These are phyloP conservation scores for Sebastes reedi DNA, from an alignment of 2,797 vertebrate species.

Conservation along the genomic window DNA sequence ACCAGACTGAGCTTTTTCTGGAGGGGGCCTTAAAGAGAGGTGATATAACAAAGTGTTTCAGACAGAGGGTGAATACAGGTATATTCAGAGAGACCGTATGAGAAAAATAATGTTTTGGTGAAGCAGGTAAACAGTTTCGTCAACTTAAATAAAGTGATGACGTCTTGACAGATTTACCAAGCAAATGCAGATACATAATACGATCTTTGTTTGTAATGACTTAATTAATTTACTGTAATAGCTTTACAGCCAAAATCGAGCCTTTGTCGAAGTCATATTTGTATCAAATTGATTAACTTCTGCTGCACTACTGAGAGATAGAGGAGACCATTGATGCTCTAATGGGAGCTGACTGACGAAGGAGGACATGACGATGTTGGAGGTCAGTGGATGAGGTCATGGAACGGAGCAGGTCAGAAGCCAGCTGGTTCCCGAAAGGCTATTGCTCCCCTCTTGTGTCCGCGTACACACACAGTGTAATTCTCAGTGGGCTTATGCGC, in stretches of 20 bases:
- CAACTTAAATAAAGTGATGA: no score
- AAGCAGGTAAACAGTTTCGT: no score
- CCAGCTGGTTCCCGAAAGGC: conserved; percentile 65
- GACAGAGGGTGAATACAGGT: no score
- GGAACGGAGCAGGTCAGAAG: conserved; percentile 67
- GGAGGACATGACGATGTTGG: conserved; percentile 9
- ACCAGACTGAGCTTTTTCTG: no score
- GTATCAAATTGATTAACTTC: not conserved
- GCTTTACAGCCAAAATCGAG: not conserved
- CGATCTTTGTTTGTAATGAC: no score
- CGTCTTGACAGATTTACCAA: no score
- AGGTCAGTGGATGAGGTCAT: conserved; percentile 45
- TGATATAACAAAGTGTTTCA: no score
- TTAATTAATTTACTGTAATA: no score
- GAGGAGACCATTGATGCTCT: not conserved
- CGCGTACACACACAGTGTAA: conserved; percentile 38
- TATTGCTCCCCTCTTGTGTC: conserved; percentile 58
- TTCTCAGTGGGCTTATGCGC: conserved; percentile 30
- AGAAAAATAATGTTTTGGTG: no score
- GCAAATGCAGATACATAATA: no score
- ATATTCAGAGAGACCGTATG: no score
- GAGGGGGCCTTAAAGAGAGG: no score
- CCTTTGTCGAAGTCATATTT: not conserved
- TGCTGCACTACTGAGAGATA: not conserved
- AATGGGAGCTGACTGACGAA: conserved; percentile 1